phyloP scores from a whole-genome alignment of 2,113 vertebrate species.

The Colistium nudipinnis region DNA sequence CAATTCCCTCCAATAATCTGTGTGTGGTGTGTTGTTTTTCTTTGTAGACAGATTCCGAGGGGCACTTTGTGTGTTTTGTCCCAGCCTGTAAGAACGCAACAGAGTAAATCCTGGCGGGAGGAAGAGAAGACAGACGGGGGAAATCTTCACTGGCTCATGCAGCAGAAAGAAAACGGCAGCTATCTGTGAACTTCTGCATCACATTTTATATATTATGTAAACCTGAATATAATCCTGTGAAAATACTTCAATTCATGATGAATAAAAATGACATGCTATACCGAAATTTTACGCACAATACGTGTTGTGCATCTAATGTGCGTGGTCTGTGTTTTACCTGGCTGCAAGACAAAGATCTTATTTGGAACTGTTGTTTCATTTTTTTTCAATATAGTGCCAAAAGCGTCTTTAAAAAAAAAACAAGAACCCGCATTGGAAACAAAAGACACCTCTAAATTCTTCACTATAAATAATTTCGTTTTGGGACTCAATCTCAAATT shows the following conservation, averaged over 20 bases:
- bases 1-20: background rate
- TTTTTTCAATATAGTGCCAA: no score
- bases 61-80: slow-evolving; percentile 74
- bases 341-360: no score
- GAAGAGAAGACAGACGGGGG: slow-evolving; percentile 6
- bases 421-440: background rate
- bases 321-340: background rate
- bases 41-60: slow-evolving; percentile 61
- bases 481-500: background rate
- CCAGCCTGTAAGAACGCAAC: slow-evolving; percentile 60
- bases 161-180: slow-evolving; percentile 70
- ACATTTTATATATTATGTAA: slow-evolving; percentile 22
- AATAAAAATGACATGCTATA: slow-evolving; percentile 15
- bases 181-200: slow-evolving; percentile 45
- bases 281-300: background rate
- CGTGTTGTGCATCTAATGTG: background rate
- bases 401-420: background rate
- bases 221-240: slow-evolving; percentile 8
- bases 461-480: background rate
- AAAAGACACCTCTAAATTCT: background rate
- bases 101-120: slow-evolving; percentile 14
- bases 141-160: slow-evolving; percentile 28
- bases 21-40: background rate
- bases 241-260: slow-evolving; percentile 8
- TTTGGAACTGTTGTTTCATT: no score